These are phyloP conservation scores for Xestoiulus laeticollis DNA, from an alignment of 2,888 invertebrate species.

Conservation along the genomic window DNA sequence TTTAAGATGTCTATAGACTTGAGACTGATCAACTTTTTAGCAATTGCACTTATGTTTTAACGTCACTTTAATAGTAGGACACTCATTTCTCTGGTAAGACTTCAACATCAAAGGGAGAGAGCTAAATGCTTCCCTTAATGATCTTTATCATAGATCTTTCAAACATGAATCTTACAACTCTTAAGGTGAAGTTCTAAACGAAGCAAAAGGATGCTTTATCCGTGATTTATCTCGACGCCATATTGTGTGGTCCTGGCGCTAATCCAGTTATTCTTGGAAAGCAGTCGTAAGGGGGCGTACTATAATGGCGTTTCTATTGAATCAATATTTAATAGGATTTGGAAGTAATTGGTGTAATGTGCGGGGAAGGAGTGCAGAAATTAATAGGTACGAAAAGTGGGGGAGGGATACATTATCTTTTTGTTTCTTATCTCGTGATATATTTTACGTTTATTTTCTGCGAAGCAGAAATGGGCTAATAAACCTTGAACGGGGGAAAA, in stretches of 20 bases:
- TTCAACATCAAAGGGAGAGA: too few relatives aligned
- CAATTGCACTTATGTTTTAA: too few relatives aligned
- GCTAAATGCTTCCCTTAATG: too few relatives aligned
- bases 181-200: not conserved
- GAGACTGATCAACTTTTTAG: too few relatives aligned
- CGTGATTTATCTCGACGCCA: slow-evolving; percentile 24
- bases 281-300: not conserved
- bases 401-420: not conserved
- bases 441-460: not conserved
- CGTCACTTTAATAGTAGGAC: too few relatives aligned
- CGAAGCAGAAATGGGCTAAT: not conserved
- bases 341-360: not conserved
- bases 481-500: not conserved
- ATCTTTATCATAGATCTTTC: too few relatives aligned
- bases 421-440: not conserved
- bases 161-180: not conserved
- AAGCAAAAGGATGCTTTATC: not conserved
- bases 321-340: not conserved
- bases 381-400: not conserved
- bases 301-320: not conserved
- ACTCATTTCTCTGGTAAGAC: too few relatives aligned
- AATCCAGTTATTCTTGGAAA: not conserved
- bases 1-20: too few relatives aligned
- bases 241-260: not conserved
- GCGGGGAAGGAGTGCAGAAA: not conserved